A percentile compares a stretch with the other conserved stretches of the same genome.
Conservation (phyloP, 2,888 invertebrate genomes). For the Xiphydria camelus region DNA sequence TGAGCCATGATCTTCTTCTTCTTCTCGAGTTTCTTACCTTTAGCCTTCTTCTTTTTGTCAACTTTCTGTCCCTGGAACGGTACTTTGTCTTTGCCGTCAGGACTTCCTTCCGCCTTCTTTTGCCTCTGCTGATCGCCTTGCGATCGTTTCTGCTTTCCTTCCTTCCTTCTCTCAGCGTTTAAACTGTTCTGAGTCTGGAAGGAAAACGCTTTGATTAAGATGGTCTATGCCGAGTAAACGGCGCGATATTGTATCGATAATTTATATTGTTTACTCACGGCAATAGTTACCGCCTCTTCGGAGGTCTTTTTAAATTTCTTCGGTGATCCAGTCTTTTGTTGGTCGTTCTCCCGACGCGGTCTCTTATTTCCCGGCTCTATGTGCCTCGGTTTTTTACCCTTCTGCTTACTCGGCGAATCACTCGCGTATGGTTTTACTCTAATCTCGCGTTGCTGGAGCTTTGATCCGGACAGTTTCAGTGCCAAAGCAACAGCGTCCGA, state of each 20-base stretch:
- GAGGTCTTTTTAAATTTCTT: slow-evolving; percentile 9
- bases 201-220: too few species aligned
- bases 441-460: slow-evolving; percentile 64
- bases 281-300: too few species aligned
- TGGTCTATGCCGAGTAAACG: too few species aligned
- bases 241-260: too few species aligned
- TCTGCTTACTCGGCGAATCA: slow-evolving; percentile 28
- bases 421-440: slow-evolving; percentile 61
- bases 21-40: slow-evolving; percentile 59
- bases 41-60: slow-evolving; percentile 63
- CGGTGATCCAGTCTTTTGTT: background rate
- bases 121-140: slow-evolving; percentile 27
- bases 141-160: slow-evolving; percentile 23
- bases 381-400: background rate
- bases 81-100: background rate
- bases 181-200: slow-evolving; percentile 22
- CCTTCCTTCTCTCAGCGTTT: slow-evolving; percentile 22
- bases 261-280: too few species aligned
- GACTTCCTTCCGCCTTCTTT: slow-evolving; percentile 13
- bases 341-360: too few species aligned
- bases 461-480: slow-evolving; percentile 65
- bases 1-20: slow-evolving; percentile 63
- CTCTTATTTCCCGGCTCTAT: too few species aligned
- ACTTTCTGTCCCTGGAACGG: slow-evolving; percentile 63
- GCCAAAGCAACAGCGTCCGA: slow-evolving; percentile 70